Base-by-base conservation (phyloP, 2,888 invertebrate species). In the Blomia tropicalis region DNA sequence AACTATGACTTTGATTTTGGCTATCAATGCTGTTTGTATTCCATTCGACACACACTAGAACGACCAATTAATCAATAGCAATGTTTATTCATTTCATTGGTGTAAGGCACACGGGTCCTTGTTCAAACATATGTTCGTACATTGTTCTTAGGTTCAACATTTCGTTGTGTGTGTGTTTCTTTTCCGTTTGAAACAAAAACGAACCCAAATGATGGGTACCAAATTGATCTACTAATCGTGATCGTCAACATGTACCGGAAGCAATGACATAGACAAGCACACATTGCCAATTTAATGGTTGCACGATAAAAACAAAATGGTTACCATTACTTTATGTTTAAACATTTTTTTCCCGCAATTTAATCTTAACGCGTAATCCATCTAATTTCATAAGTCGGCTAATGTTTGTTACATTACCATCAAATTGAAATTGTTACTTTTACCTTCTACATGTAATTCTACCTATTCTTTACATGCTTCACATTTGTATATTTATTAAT, bases 1-100 rank as follows among this genome's bases (percentile, higher is more conserved):
- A n/a, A n/a, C n/a, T n/a, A n/a, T n/a, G n/a, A n/a, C n/a, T n/a
- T n/a, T n/a, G n/a, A n/a, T n/a, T n/a, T n/a, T n/a, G n/a, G n/a
- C n/a, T n/a, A n/a, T n/a, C n/a, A n/a, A n/a, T n/a, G n/a, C n/a
- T n/a, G n/a, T n/a, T n/a, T 47, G 23, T 47, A n/a, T 47, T 7
- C 51, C 5, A 47, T 47, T 47, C 7, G 51, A 47, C 51, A 47
- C 7, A 47, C 51, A 47, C 51, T 25, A n/a, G n/a, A 27, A 27
- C 23, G n/a, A n/a, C 7, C 23, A 47, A n/a, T 11, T 47, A 47
- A 47, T 47, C n/a, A 47, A 47, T 47, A 11, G 51, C 51, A 47
- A 47, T 47, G 23, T 47, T 47, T 47, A 47, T 47, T 47, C 51
- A 47, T 47, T 11, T 19, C 14, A 7, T 47, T 7, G 17, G 17